phyloP scores from a whole-genome alignment of 53 echinoderm and acorn worm species.

The Holothuria scabra region DNA sequence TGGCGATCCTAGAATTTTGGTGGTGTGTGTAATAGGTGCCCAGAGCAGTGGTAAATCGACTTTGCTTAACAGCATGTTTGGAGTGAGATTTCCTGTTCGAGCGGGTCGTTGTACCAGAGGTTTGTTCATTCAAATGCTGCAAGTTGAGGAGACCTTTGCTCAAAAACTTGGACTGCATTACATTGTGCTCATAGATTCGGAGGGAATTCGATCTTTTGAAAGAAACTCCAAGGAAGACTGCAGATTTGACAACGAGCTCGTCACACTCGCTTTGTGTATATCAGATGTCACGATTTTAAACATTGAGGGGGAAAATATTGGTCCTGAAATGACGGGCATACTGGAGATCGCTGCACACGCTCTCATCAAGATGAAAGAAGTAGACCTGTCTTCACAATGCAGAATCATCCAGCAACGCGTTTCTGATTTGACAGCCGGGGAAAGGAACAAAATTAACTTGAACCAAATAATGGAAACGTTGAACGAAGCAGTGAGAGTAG shows the following conservation, averaged over 20 bases:
- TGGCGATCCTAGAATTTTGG: neutral
- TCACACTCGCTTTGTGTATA: constrained; percentile 9
- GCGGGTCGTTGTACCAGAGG: constrained; percentile 17
- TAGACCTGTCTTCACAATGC: neutral
- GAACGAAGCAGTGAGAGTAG: neutral
- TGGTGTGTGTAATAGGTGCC: neutral
- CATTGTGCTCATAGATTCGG: constrained; percentile 8
- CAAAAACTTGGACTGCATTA: neutral
- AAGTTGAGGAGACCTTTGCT: neutral
- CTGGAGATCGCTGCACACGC: constrained; percentile 31
- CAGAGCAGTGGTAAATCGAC: constrained; percentile 44
- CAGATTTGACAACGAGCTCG: constrained; percentile 23
- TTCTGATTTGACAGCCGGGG: constrained; percentile 16
- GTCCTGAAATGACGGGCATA: constrained; percentile 14
- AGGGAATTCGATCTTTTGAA: constrained; percentile 10
- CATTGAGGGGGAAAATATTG: constrained; percentile 26
- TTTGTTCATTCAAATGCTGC: constrained; percentile 15
- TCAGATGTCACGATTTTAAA: constrained; percentile 21
- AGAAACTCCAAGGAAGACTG: neutral
- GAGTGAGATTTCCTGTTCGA: constrained; percentile 19
- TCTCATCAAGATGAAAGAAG: constrained; percentile 19
- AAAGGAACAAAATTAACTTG: neutral
- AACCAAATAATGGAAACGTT: neutral
- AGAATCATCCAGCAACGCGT: constrained; percentile 35
- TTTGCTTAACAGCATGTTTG: constrained; percentile 25